Conservation (phyloP, 2,113 vertebrate species). For the Zeus faber region DNA sequence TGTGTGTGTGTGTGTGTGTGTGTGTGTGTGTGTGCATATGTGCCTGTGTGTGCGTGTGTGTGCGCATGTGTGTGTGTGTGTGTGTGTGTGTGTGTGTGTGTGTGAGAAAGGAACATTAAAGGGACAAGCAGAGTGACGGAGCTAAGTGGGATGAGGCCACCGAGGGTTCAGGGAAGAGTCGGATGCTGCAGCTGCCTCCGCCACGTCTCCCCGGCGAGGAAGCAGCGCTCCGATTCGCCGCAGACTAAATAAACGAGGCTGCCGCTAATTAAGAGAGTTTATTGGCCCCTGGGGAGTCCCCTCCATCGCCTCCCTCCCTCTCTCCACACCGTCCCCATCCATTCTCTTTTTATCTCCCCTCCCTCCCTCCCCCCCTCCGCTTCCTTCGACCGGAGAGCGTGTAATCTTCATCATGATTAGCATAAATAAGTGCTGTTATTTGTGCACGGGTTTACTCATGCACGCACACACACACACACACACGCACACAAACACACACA, state of each 20-base stretch:
- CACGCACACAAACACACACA: conserved; percentile 7
- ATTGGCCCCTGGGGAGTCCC: conserved; percentile 53
- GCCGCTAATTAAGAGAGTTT: conserved; percentile 67
- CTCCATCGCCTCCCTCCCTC: conserved; percentile 1
- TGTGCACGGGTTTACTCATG: neutral
- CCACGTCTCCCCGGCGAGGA: conserved; percentile 33
- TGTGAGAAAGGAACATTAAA: no score
- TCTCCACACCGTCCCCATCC: conserved; percentile 48
- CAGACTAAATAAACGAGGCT: conserved; percentile 59
- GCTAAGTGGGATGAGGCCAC: conserved; percentile 16
- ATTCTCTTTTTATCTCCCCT: conserved; percentile 44
- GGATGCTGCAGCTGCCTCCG: conserved; percentile 35
- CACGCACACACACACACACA: conserved; percentile 9
- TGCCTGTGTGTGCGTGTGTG: no score
- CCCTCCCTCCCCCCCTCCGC: conserved; percentile 7
- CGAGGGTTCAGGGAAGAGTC: conserved; percentile 46
- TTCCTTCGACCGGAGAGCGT: conserved; percentile 22
- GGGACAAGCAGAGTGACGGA: neutral
- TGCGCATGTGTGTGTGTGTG: no score
- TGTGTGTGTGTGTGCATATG: no score
- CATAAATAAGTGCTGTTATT: conserved; percentile 21
- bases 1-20: no score
- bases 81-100: no score
- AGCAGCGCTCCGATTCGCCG: conserved; percentile 40
- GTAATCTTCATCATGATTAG: conserved; percentile 37